phyloP scores from a whole-genome alignment of 1,140 invertebrate species.

The Drosophila sp. region DNA sequence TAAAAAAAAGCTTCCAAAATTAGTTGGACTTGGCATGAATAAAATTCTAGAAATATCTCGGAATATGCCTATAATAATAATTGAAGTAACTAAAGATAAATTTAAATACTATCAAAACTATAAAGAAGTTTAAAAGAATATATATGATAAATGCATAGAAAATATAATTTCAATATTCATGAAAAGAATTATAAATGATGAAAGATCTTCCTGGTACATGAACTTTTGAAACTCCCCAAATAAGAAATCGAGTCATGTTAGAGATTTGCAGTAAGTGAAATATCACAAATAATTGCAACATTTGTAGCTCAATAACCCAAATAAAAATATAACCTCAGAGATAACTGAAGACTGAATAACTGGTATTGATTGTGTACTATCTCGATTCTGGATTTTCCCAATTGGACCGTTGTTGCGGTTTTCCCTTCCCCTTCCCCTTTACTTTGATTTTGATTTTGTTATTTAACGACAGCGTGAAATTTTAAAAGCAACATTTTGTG shows the following conservation, averaged over 20 bases:
- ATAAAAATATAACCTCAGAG: neutral
- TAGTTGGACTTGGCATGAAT: too few species aligned
- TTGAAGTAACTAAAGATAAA: too few species aligned
- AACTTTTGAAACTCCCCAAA: neutral
- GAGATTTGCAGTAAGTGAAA: neutral
- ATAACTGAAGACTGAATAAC: constrained; percentile 21
- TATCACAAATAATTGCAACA: constrained; percentile 11
- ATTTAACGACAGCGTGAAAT: constrained; percentile 4
- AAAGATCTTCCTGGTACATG: too few species aligned
- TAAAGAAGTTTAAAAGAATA: too few species aligned
- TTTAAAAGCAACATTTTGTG: constrained; percentile 12
- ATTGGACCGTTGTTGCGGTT: neutral
- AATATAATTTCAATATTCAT: too few species aligned
- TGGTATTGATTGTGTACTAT: constrained; percentile 10
- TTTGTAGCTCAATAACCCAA: constrained; percentile 10
- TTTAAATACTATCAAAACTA: too few species aligned
- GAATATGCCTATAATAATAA: too few species aligned
- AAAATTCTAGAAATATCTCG: too few species aligned
- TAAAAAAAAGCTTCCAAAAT: too few species aligned
- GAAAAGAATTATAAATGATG: too few species aligned
- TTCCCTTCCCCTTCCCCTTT: neutral
- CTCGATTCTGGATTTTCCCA: neutral
- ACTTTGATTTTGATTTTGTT: neutral
- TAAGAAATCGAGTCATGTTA: too few species aligned
- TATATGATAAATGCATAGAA: too few species aligned